Base-by-base conservation (phyloP, 2,113 vertebrate genomes). In the Entomyzon cyanotis region DNA sequence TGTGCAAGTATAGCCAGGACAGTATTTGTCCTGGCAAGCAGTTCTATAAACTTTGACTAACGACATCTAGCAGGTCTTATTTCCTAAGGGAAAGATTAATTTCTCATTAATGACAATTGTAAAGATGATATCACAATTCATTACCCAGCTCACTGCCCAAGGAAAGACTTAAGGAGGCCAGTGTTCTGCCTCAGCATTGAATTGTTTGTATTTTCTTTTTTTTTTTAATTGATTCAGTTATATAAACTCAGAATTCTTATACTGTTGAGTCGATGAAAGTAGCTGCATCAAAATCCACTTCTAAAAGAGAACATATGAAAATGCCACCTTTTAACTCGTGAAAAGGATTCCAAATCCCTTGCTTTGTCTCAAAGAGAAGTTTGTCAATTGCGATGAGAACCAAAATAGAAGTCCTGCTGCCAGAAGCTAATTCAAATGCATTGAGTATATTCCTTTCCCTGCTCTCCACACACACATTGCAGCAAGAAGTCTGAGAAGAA, bases 71-170 rank as follows among this genome's bases (percentile, higher is more conserved):
- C 73, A 93, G 67, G 55, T 80, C 41, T 94, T 76, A 62, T 85
- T 94, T 96, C 95, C 85, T 63, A 93, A 77, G 78, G 84, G 75
- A 90, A 80, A 63, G 35, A 94, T 90, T 93, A 93, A 94, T 95
- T 95, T 94, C 75, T 85, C 63, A n/a, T 88, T 93, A 93, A 94
- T 80, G 63, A 83, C 44, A 76, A 95, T 70, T 83, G 37, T 59
- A 91, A 85, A 81, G 84, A 87, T 95, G 78, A 77, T 95, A 93
- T 70, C 82, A 90, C 55, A 94, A 70, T 79, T 80, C 42, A 82
- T 91, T 95, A 94, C 15, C 22, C 63, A 74, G 39, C 47, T 95
- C 55, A 55, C 22, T 95, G 70, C 53, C 15, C 75, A 85, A 42
- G 20, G 83, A 91, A 87, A 73, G 10, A 80, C 5, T 76, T 85